Conservation (phyloP, 2,888 invertebrate species). For the Catocala fraxini region DNA sequence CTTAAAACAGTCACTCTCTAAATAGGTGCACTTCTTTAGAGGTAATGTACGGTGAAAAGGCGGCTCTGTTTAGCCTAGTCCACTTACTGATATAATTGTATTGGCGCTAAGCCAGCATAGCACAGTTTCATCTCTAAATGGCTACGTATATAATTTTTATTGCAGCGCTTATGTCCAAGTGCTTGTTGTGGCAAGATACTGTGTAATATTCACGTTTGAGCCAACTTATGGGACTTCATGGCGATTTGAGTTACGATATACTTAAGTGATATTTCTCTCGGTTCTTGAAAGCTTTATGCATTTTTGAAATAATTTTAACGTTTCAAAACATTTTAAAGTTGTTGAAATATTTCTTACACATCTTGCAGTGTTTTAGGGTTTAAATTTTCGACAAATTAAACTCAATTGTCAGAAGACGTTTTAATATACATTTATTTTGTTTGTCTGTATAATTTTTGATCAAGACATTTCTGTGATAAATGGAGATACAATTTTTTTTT, state of each 20-base stretch:
- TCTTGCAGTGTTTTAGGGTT: too few relatives aligned
- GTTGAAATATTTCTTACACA: too few relatives aligned
- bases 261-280: constrained; percentile 22
- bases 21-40: constrained; percentile 18
- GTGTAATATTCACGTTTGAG: constrained; percentile 29
- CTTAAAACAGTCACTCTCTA: constrained; percentile 7
- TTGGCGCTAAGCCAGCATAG: constrained; percentile 64
- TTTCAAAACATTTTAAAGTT: too few relatives aligned
- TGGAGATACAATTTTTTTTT: too few relatives aligned
- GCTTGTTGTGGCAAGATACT: constrained; percentile 52
- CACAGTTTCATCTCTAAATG: constrained; percentile 76
- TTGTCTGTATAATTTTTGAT: too few relatives aligned
- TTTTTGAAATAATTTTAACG: too few relatives aligned
- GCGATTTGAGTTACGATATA: constrained; percentile 31
- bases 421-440: too few relatives aligned
- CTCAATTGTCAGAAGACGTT: too few relatives aligned
- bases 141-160: constrained; percentile 78
- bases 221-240: constrained; percentile 28
- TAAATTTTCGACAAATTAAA: too few relatives aligned
- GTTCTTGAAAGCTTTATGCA: too few relatives aligned
- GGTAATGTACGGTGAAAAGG: constrained; percentile 15
- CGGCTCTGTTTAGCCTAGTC: constrained; percentile 24
- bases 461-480: too few relatives aligned
- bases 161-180: constrained; percentile 59
- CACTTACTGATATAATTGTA: constrained; percentile 73